A percentile compares a stretch with the other conserved stretches of the same genome.
phyloP scores from a whole-genome alignment of 2,797 vertebrate species.

The Sebastolobus alascanus region DNA sequence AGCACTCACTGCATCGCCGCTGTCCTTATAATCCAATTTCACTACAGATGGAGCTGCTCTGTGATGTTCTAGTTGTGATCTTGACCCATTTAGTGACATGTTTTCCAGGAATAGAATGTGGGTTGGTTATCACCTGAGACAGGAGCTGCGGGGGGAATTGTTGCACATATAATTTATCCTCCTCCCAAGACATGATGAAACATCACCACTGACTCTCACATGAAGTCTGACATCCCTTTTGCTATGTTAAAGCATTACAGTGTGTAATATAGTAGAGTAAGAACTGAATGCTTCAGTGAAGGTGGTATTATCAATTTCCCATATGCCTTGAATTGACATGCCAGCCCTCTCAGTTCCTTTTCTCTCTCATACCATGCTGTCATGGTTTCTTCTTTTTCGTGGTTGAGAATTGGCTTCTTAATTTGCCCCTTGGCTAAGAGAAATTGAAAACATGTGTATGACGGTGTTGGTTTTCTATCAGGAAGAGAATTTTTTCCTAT shows the following conservation, averaged over 20 bases:
- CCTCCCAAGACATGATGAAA: constrained; percentile 18
- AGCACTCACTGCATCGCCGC: not conserved
- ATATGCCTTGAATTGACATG: constrained; percentile 25
- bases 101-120: constrained; percentile 82
- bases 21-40: constrained; percentile 48
- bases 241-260: not conserved
- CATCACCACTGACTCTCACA: not conserved
- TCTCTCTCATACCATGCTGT: constrained; percentile 49
- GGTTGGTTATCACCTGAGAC: constrained; percentile 69
- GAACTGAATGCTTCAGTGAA: not conserved
- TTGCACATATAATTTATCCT: constrained; percentile 37
- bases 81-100: constrained; percentile 83
- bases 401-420: constrained; percentile 55
- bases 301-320: constrained; percentile 3
- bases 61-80: constrained; percentile 57
- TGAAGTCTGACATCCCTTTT: not conserved
- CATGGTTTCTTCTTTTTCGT: constrained; percentile 29
- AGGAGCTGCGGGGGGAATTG: constrained; percentile 11
- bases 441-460: constrained; percentile 72
- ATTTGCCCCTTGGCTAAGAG: constrained; percentile 49
- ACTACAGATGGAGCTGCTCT: constrained; percentile 29
- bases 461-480: constrained; percentile 57
- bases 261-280: not conserved
- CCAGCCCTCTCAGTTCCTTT: constrained; percentile 7
- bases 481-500: constrained; percentile 47